These are phyloP conservation scores for Lithobates sylvaticus DNA, from an alignment of 2,797 vertebrate genomes.

Conservation along the genomic window DNA sequence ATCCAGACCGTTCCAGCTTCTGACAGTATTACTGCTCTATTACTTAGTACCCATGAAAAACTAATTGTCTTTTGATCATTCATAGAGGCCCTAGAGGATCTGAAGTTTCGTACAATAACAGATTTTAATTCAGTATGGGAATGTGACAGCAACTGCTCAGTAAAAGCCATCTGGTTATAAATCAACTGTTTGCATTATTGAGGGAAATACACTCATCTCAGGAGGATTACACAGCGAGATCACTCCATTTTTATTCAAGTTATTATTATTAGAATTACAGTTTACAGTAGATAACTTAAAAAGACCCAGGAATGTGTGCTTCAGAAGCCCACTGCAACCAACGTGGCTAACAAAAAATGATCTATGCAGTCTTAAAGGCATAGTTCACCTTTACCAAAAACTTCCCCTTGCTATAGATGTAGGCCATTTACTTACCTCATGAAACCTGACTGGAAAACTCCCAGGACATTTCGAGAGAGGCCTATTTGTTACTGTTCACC, in stretches of 20 bases:
- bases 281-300: too few species aligned
- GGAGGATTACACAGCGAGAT: background rate
- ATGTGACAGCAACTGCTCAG: background rate
- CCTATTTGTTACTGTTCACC: too few species aligned
- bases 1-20: background rate
- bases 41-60: conserved; percentile 33
- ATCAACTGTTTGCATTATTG: background rate
- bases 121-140: background rate
- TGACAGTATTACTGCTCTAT: conserved; percentile 28
- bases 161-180: conserved; percentile 10
- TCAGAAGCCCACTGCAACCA: too few species aligned
- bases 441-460: too few species aligned
- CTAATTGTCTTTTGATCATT: conserved; percentile 29
- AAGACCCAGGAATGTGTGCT: too few species aligned
- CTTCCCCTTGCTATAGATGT: too few species aligned
- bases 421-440: too few species aligned
- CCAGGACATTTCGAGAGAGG: too few species aligned
- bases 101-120: conserved; percentile 9
- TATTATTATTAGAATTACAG: conserved; percentile 1
- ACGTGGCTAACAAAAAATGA: too few species aligned
- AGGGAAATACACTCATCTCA: background rate
- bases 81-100: conserved; percentile 8
- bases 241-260: background rate
- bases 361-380: too few species aligned
- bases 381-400: too few species aligned